Evolutionary conservation across 2,113 vertebrate species (phyloP), one percentile per base, ranked within the genome.

Genomic region (Plecturocebus donacophilus): DNA sequence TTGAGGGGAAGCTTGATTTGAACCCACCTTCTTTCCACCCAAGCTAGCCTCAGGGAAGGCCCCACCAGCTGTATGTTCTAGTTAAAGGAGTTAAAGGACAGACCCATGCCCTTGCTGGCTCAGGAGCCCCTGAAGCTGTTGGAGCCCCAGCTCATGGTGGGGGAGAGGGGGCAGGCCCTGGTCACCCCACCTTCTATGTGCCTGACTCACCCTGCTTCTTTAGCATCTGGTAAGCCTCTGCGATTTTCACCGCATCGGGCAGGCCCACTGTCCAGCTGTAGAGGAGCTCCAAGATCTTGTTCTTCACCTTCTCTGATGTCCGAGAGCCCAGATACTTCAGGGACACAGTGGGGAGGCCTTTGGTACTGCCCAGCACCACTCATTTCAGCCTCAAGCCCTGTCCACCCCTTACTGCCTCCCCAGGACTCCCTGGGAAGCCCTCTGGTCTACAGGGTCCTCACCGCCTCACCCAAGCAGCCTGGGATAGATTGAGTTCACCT

Each of bases 141-240:
- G 56, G 32, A 58, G 58, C 54, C 54, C 3, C 45, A n/a, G 32
- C 75, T 40, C 3, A 0, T 42, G 30, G 83, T 30, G 3, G 35
- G 10, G 8, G 12, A n/a, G 38, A 8, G 25, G 7, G 54, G n/a
- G 47, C 23, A 71, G 40, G 54, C 0, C 0, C 32, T 0, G 9
- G 19, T 10, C 40, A 1, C 79, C 21, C 0, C 0, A 11, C 4
- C 1, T 0, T 10, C 20, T 58, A 42, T 80, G 19, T 5, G 8
- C n/a, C 99, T 5, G 8, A 35, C 99, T 99, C 95, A 99, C 99
- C 99, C 98, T 99, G 99, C 96, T 99, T 99, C 98, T 99, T 99
- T 80, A 99, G 98, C 99, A 99, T 99, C 98, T 99, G 99, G 98
- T 99, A 99, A 52, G 99, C 99, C 64, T 99, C 99, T 0, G 99